Evolutionary conservation across 2,888 invertebrate species (phyloP).

Genomic region (Nymphalis c-album): DNA sequence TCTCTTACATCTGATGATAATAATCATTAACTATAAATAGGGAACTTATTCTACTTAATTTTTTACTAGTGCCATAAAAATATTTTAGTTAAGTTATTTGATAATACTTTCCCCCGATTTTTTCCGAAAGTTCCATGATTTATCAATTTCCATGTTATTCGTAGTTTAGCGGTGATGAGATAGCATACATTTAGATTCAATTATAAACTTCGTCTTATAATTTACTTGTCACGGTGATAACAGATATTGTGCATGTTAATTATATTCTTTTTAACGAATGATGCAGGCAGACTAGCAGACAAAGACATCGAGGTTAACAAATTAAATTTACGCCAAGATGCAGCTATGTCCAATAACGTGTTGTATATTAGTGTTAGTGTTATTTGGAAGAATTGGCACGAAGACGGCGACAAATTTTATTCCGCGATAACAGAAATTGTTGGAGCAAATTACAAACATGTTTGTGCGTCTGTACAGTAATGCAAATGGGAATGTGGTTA

Average conservation of each 20-base stretch:
- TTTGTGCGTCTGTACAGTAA: slow-evolving; percentile 16
- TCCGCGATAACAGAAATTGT: background rate
- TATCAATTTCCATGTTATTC: too few species aligned
- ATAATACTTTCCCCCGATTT: too few species aligned
- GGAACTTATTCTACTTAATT: background rate
- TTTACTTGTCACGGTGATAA: too few species aligned
- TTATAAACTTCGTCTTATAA: too few species aligned
- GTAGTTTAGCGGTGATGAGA: too few species aligned
- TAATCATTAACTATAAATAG: background rate
- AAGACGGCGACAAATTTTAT: slow-evolving; percentile 2
- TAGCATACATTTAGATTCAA: too few species aligned
- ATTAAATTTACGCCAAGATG: background rate
- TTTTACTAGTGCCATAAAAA: background rate
- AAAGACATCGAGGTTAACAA: background rate
- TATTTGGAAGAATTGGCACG: slow-evolving; percentile 1
- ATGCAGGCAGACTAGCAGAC: background rate
- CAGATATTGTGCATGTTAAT: too few species aligned
- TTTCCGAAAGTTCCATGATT: too few species aligned
- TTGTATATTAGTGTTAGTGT: background rate
- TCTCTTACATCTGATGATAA: slow-evolving; percentile 3
- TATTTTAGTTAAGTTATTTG: background rate
- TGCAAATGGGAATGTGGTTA: slow-evolving; percentile 19
- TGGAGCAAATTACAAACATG: slow-evolving; percentile 6
- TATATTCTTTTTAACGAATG: too few species aligned
- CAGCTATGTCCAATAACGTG: background rate